Evolutionary conservation across 2,888 invertebrate species (phyloP).

Genomic region (Aelia acuminata): DNA sequence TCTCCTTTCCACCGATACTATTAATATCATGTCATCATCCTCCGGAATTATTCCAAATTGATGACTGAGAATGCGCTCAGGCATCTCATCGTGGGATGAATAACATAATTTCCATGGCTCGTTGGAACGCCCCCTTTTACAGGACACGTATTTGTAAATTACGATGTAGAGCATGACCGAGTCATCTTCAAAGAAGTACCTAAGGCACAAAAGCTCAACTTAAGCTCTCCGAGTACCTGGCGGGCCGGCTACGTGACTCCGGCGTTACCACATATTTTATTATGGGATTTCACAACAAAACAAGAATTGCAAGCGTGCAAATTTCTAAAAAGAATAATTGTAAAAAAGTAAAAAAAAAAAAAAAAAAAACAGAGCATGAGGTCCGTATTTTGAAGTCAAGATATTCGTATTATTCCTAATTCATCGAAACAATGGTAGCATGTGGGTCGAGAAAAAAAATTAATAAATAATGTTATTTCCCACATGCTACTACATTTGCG

Average conservation of each 20-base stretch:
- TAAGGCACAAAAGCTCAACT: neutral
- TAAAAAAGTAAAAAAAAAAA: too few species aligned
- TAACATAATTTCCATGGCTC: neutral
- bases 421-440: too few species aligned
- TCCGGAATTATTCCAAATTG: neutral
- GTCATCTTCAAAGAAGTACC: neutral
- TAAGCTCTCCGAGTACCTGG: neutral
- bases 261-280: neutral
- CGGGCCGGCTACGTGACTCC: neutral
- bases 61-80: neutral
- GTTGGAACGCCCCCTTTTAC: neutral
- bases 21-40: neutral
- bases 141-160: neutral
- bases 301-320: neutral
- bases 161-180: neutral
- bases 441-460: too few species aligned
- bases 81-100: neutral
- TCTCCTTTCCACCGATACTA: neutral
- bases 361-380: too few species aligned
- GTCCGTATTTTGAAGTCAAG: too few species aligned
- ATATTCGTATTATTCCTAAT: too few species aligned
- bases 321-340: neutral
- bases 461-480: too few species aligned
- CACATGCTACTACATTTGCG: too few species aligned
- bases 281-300: neutral